Evolutionary conservation across 2,113 vertebrate genomes (phyloP).

Genomic region (Eretmochelys imbricata): DNA sequence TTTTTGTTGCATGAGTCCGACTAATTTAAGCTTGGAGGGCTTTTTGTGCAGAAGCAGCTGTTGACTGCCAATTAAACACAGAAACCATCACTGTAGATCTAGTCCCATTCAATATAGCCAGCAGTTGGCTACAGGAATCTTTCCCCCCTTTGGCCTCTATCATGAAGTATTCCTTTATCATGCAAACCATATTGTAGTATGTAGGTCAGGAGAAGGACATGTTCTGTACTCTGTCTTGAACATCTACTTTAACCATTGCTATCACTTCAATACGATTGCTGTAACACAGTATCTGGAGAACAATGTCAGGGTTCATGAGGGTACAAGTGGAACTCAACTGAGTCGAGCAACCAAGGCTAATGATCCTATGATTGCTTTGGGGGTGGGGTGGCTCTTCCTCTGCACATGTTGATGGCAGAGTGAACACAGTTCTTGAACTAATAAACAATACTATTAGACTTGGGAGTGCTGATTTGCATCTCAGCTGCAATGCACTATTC

Average conservation of each 20-base stretch:
- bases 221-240: neutral
- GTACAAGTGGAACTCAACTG: neutral
- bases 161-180: neutral
- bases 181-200: neutral
- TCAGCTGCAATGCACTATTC: neutral
- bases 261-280: neutral
- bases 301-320: neutral
- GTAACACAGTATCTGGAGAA: neutral
- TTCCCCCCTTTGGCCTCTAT: neutral
- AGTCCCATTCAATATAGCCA: neutral
- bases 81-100: neutral
- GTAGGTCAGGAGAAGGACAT: neutral
- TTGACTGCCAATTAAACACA: neutral
- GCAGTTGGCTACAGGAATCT: neutral
- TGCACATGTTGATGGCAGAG: neutral
- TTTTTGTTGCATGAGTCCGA: neutral
- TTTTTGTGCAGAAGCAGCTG: neutral
- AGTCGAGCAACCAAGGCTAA: neutral
- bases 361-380: neutral
- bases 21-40: neutral
- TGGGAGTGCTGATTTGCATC: neutral
- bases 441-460: neutral
- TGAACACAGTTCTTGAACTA: neutral
- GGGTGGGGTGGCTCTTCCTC: neutral
- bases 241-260: neutral